Percentiles rank a stretch among this genome's conserved stretches.
Conservation (phyloP, 2,888 invertebrate genomes). For the Xestoiulus laeticollis region DNA sequence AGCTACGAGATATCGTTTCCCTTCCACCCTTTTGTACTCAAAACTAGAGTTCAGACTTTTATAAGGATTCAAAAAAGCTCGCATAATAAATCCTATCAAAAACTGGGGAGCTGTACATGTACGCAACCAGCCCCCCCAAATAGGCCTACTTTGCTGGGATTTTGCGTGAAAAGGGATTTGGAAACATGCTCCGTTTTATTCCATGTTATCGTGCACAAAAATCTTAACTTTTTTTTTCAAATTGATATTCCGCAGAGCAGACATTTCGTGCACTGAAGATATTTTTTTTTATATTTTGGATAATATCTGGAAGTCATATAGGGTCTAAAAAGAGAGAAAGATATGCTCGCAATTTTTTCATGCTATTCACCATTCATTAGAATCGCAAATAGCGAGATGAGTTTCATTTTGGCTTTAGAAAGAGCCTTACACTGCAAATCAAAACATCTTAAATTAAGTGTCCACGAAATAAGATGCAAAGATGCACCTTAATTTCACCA, state of each 20-base stretch:
- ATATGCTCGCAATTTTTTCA: not conserved
- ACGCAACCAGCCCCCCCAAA: not conserved
- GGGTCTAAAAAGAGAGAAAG: constrained; percentile 10
- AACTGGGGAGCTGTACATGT: not conserved
- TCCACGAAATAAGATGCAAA: too few relatives aligned
- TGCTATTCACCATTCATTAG: constrained; percentile 4
- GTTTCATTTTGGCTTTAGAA: constrained; percentile 29
- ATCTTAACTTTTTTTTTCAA: not conserved
- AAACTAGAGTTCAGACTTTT: not conserved
- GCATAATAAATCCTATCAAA: not conserved
- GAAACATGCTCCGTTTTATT: not conserved
- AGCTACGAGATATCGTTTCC: not conserved
- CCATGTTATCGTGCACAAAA: not conserved
- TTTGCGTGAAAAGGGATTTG: constrained; percentile 7
- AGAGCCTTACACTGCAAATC: too few relatives aligned
- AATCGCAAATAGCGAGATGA: constrained; percentile 34
- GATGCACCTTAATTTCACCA: too few relatives aligned
- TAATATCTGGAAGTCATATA: constrained; percentile 9
- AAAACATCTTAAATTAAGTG: too few relatives aligned
- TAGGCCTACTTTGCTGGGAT: not conserved
- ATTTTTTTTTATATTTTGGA: not conserved
- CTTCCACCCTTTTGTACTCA: not conserved
- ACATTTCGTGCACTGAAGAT: not conserved
- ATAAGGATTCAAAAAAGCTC: not conserved
- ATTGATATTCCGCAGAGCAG: constrained; percentile 15